Evolutionary conservation across 2,113 vertebrate species (phyloP).

Genomic region (Cynopterus brachyotis): DNA sequence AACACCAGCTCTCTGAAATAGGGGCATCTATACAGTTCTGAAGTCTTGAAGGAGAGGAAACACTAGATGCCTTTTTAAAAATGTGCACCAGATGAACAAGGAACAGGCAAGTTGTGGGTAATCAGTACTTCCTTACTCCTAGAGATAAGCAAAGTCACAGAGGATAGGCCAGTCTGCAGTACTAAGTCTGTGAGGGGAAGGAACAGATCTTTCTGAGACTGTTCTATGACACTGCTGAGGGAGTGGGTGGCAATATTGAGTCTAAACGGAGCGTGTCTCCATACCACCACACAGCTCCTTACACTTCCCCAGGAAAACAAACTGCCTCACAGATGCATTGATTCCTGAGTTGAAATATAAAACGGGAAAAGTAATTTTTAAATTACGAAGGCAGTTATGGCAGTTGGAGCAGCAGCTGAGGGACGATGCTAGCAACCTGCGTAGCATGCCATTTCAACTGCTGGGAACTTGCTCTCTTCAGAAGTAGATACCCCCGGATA

Average conservation of each 20-base stretch:
- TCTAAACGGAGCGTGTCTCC: constrained; percentile 50
- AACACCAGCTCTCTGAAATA: neutral
- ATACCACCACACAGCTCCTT: constrained; percentile 18
- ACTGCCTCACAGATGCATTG: constrained; percentile 51
- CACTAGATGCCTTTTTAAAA: neutral
- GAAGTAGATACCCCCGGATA: neutral
- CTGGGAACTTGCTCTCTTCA: neutral
- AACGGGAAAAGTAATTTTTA: constrained; percentile 25
- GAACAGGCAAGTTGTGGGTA: neutral
- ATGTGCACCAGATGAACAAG: neutral
- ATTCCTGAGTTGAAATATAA: constrained; percentile 53
- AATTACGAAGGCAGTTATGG: constrained; percentile 26
- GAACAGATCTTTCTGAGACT: constrained; percentile 39
- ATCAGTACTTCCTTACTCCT: neutral
- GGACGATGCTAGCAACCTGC: neutral
- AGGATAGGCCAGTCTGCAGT: neutral
- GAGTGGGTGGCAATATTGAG: constrained; percentile 54
- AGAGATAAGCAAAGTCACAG: neutral
- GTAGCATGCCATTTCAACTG: neutral
- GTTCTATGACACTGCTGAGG: constrained; percentile 19
- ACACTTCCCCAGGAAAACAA: constrained; percentile 56
- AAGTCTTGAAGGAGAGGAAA: neutral
- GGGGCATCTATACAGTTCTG: neutral
- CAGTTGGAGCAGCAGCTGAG: constrained; percentile 50
- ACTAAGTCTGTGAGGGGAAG: neutral